These are phyloP conservation scores for Synanthedon formicaeformis DNA, from an alignment of 2,888 invertebrate genomes.

Conservation along the genomic window DNA sequence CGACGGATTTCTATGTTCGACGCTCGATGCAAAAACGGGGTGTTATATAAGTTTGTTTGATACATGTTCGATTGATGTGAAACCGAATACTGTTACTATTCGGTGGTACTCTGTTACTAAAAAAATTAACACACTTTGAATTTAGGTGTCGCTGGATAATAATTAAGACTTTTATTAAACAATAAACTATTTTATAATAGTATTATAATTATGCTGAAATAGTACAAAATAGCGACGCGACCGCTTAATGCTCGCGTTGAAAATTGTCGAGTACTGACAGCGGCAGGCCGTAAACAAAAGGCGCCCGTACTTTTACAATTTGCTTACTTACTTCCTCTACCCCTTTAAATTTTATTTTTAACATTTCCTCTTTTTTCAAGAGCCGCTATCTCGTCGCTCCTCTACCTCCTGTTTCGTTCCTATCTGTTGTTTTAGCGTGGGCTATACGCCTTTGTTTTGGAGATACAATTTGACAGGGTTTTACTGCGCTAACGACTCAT, in stretches of 20 bases:
- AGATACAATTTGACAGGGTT: neutral
- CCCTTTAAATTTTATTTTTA: slow-evolving; percentile 54
- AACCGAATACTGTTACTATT: no score
- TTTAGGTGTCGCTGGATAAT: no score
- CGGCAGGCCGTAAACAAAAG: slow-evolving; percentile 45
- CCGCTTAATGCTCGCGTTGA: slow-evolving; percentile 9
- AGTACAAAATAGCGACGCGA: slow-evolving; percentile 2
- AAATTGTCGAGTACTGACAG: slow-evolving; percentile 32
- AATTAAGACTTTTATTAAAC: no score
- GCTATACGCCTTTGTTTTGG: neutral
- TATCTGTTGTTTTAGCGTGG: neutral
- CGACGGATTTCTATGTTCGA: no score
- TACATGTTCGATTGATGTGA: no score
- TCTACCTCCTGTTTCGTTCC: slow-evolving; percentile 37
- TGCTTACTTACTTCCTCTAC: slow-evolving; percentile 45
- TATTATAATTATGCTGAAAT: no score
- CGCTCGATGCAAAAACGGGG: no score
- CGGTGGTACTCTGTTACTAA: no score
- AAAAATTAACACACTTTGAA: no score
- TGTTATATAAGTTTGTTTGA: no score
- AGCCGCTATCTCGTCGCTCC: slow-evolving; percentile 45
- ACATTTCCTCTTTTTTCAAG: slow-evolving; percentile 47
- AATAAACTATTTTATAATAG: no score
- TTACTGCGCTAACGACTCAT: no score
- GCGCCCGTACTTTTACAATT: slow-evolving; percentile 52